Evolutionary conservation across 2,797 vertebrate species (phyloP).

Genomic region (Thripadectes ignobilis): DNA sequence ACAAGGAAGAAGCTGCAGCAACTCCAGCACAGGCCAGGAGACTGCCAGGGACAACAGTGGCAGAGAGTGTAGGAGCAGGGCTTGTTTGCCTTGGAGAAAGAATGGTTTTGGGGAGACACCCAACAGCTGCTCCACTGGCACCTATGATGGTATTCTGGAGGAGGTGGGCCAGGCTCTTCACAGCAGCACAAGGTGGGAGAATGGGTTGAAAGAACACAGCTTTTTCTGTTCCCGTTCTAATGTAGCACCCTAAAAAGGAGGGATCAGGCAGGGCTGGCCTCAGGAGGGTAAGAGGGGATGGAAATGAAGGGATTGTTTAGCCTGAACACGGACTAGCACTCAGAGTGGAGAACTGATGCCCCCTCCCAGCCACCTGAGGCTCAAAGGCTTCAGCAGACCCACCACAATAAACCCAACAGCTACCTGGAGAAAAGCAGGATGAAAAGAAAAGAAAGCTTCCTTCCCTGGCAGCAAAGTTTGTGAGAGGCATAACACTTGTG

Average conservation of each 20-base stretch:
- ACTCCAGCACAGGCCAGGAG: fast-evolving
- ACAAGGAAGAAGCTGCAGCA: not conserved
- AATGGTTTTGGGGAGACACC: not conserved
- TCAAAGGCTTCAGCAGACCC: not conserved
- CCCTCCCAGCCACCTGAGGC: not conserved
- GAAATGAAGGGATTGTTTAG: not conserved
- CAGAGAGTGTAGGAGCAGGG: not conserved
- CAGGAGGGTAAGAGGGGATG: not conserved
- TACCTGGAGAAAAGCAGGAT: not conserved
- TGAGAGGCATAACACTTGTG: not conserved
- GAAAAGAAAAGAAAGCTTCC: not conserved
- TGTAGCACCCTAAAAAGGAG: not conserved
- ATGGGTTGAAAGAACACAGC: not conserved
- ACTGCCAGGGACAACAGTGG: not conserved
- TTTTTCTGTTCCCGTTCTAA: not conserved
- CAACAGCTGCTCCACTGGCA: not conserved
- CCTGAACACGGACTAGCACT: not conserved
- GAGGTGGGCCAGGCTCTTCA: not conserved
- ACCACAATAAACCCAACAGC: not conserved
- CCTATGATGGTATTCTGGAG: fast-evolving
- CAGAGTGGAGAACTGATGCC: not conserved
- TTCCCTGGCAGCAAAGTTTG: not conserved
- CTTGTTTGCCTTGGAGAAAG: not conserved
- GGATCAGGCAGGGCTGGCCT: not conserved
- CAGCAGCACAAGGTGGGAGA: not conserved